Evolutionary conservation across 2,888 invertebrate genomes (phyloP).

Genomic region (Caenorhabditis sp.): DNA sequence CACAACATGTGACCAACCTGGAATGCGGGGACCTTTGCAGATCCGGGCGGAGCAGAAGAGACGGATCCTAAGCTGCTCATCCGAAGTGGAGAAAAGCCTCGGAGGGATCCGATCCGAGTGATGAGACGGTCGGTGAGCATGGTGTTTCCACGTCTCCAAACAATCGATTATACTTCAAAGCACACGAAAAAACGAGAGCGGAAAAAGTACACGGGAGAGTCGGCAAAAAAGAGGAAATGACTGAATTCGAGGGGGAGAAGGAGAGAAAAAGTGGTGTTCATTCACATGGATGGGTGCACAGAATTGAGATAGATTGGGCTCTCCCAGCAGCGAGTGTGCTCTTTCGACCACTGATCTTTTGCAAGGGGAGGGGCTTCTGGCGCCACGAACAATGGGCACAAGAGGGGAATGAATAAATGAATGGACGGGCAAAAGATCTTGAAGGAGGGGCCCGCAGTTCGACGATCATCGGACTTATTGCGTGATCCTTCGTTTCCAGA

Average conservation of each 20-base stretch:
- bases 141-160: background rate
- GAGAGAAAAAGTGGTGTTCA: slow-evolving; percentile 46
- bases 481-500: slow-evolving; percentile 3
- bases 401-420: slow-evolving; percentile 45
- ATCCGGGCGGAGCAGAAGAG: slow-evolving; percentile 58
- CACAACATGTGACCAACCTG: slow-evolving; percentile 51
- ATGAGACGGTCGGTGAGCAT: slow-evolving; percentile 66
- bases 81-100: slow-evolving; percentile 58
- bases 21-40: slow-evolving; percentile 60
- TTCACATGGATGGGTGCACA: slow-evolving; percentile 47
- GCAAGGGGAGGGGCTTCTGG: slow-evolving; percentile 20
- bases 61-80: slow-evolving; percentile 57
- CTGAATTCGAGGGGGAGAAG: too few relatives aligned
- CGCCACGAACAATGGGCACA: slow-evolving; percentile 8
- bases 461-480: slow-evolving; percentile 36
- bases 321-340: too few relatives aligned
- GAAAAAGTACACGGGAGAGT: background rate
- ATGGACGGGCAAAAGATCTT: background rate
- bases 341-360: too few relatives aligned
- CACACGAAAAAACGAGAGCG: slow-evolving; percentile 19
- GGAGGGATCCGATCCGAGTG: slow-evolving; percentile 63
- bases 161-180: slow-evolving; percentile 16
- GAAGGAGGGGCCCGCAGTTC: slow-evolving; percentile 19
- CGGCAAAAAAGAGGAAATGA: slow-evolving; percentile 13
- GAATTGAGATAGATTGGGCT: slow-evolving; percentile 37